Evolutionary conservation across 2,888 invertebrate genomes (phyloP).

Genomic region (Leucoma salicis): DNA sequence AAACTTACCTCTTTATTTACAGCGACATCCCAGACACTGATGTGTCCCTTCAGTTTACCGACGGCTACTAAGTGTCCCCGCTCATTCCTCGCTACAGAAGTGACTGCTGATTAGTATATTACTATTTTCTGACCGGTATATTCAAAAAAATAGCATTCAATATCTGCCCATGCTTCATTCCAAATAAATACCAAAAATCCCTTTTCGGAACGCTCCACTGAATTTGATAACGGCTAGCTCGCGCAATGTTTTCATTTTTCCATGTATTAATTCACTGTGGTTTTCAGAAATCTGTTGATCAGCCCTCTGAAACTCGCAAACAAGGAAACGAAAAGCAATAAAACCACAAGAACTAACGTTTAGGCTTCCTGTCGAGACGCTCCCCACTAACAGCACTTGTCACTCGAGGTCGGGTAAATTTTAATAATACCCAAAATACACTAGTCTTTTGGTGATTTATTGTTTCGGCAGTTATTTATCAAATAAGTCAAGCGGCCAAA

Average conservation of each 20-base stretch:
- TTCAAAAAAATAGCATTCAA: background rate
- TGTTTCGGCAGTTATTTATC: conserved; percentile 61
- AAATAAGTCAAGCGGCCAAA: conserved; percentile 49
- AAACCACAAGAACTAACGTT: conserved; percentile 57
- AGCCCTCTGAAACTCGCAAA: conserved; percentile 40
- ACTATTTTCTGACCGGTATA: background rate
- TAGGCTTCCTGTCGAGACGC: conserved; percentile 54
- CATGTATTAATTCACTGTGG: background rate
- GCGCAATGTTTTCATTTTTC: background rate
- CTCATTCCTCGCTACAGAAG: too few relatives aligned
- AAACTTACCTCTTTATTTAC: too few relatives aligned
- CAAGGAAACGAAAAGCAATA: conserved; percentile 59
- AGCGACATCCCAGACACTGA: too few relatives aligned
- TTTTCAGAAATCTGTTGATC: too few relatives aligned
- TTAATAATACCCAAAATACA: conserved; percentile 36
- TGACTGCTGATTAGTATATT: too few relatives aligned
- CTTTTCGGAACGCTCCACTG: background rate
- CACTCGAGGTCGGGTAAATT: conserved; percentile 45
- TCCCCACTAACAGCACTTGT: conserved; percentile 47
- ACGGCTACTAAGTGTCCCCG: too few relatives aligned
- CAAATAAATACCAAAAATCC: too few relatives aligned
- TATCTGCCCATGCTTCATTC: too few relatives aligned
- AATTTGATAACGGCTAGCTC: background rate
- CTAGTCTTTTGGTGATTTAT: conserved; percentile 53
- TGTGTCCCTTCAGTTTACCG: too few relatives aligned